phyloP scores from a whole-genome alignment of 2,888 invertebrate species.

The Acanthosoma haemorrhoidale region DNA sequence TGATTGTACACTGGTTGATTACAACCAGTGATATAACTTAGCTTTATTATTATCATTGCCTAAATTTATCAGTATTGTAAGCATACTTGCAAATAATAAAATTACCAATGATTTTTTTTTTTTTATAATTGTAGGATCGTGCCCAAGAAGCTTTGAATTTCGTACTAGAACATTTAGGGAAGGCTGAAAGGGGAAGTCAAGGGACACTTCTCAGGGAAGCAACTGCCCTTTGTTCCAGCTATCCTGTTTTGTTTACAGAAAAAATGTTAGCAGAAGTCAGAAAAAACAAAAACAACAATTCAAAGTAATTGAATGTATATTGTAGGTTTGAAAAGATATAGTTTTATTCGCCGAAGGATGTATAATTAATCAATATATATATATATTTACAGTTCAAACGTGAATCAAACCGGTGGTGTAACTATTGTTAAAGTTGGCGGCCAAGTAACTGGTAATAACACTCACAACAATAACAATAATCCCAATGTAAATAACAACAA shows the following conservation, averaged over 20 bases:
- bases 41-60: no score
- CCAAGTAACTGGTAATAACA: constrained; percentile 34
- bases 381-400: constrained; percentile 51
- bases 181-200: constrained; percentile 66
- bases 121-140: constrained; percentile 55
- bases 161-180: constrained; percentile 66
- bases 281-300: constrained; percentile 40
- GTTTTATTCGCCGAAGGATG: no score
- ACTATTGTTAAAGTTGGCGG: constrained; percentile 74
- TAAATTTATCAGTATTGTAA: no score
- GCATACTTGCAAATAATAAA: no score
- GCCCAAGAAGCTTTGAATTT: constrained; percentile 78
- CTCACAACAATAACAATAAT: constrained; percentile 38
- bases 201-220: constrained; percentile 73
- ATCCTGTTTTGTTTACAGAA: constrained; percentile 74
- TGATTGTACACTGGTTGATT: no score
- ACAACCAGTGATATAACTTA: no score
- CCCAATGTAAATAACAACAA: constrained; percentile 34
- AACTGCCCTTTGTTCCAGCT: constrained; percentile 70
- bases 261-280: constrained; percentile 69
- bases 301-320: constrained; percentile 39
- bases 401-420: constrained; percentile 67
- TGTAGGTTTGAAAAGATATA: no score
- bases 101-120: background rate
- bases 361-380: no score